Conservation (phyloP, 2,888 invertebrate species). For the Alviniconcha strummeri region DNA sequence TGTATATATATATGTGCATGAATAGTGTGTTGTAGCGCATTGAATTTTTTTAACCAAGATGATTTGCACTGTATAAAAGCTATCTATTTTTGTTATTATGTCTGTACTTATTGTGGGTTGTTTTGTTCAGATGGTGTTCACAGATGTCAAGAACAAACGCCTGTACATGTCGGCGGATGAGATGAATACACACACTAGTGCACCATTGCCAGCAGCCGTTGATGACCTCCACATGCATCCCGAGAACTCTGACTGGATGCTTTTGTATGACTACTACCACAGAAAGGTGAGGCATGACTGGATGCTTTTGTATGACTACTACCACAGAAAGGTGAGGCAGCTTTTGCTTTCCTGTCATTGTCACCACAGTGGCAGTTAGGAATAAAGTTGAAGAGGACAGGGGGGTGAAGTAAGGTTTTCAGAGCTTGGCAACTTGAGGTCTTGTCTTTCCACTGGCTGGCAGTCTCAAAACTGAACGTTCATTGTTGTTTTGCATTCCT, state of each 20-base stretch:
- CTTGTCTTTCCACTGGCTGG: too few species aligned
- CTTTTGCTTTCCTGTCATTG: conserved; percentile 23
- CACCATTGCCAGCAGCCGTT: background rate
- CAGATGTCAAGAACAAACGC: conserved; percentile 33
- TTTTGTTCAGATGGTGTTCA: conserved; percentile 36
- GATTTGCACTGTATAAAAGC: background rate
- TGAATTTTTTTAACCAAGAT: background rate
- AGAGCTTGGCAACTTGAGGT: too few species aligned
- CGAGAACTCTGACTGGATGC: conserved; percentile 13
- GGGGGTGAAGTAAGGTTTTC: background rate
- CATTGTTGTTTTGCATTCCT: too few species aligned
- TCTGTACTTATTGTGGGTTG: background rate
- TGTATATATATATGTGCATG: background rate
- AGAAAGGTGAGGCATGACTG: conserved; percentile 21
- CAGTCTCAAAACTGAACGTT: too few species aligned
- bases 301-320: conserved; percentile 27
- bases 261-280: conserved; percentile 24
- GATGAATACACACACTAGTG: background rate
- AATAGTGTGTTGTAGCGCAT: background rate
- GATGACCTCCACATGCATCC: conserved; percentile 28
- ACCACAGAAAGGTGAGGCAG: conserved; percentile 10
- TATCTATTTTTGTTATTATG: background rate
- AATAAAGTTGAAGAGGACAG: background rate
- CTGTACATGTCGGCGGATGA: conserved; percentile 40
- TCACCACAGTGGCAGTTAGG: background rate